Evolutionary conservation across 2,797 vertebrate species (phyloP).

Genomic region (Pyrocephalus nanus): DNA sequence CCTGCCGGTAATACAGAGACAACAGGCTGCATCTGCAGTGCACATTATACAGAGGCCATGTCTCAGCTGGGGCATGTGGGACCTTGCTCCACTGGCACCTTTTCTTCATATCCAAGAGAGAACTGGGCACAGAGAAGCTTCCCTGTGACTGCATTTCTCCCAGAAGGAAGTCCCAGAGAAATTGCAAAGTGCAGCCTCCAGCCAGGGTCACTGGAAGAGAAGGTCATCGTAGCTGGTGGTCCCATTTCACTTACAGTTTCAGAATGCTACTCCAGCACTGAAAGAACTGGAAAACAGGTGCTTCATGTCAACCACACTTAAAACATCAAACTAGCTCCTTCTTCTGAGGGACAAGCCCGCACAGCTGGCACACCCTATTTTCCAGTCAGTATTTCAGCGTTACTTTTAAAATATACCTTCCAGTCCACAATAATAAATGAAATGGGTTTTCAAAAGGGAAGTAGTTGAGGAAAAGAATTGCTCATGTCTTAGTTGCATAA

Average conservation of each 20-base stretch:
- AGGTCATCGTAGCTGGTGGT: fast-evolving
- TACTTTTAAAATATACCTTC: neutral
- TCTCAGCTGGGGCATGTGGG: neutral
- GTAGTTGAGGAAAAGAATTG: neutral
- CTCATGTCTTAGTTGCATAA: neutral
- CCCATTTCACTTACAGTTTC: neutral
- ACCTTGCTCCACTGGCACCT: neutral
- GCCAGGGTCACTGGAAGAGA: neutral
- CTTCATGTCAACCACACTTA: neutral
- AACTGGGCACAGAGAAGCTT: neutral
- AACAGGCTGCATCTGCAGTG: neutral
- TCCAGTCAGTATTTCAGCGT: neutral
- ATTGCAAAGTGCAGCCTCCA: neutral
- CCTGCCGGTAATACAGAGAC: neutral
- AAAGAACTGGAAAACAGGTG: neutral
- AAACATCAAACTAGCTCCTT: neutral
- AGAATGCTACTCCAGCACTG: neutral
- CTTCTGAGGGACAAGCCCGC: neutral
- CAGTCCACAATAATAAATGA: neutral
- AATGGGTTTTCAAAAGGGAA: neutral
- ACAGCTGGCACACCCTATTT: neutral
- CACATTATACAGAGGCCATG: fast-evolving
- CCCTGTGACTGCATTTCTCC: neutral
- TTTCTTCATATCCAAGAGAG: neutral
- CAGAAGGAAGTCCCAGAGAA: neutral